Evolutionary conservation across 2,113 vertebrate genomes (phyloP).

Genomic region (Heloderma charlesbogerti): DNA sequence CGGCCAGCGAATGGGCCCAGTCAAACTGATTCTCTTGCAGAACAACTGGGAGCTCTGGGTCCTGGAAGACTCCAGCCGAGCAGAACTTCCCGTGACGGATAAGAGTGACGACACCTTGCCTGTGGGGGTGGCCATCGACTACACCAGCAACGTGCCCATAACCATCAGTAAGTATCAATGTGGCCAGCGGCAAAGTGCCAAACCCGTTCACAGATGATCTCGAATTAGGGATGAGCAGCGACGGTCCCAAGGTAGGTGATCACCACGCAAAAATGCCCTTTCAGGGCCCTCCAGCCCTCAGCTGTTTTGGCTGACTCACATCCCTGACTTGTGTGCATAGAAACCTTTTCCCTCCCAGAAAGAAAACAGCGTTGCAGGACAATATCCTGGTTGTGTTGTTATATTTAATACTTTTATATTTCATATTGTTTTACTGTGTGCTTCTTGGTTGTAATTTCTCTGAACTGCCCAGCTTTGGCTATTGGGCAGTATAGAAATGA

Average conservation of each 20-base stretch:
- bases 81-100: constrained; percentile 91
- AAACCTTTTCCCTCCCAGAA: constrained; percentile 53
- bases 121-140: constrained; percentile 90
- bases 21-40: constrained; percentile 57
- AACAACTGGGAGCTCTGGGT: constrained; percentile 92
- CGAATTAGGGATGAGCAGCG: too few species aligned
- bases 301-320: constrained; percentile 63
- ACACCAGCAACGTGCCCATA: constrained; percentile 88
- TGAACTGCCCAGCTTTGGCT: too few species aligned
- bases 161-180: constrained; percentile 82
- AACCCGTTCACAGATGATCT: too few species aligned
- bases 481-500: too few species aligned
- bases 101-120: constrained; percentile 93
- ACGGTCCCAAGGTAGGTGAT: too few species aligned
- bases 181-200: too few species aligned
- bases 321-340: constrained; percentile 64
- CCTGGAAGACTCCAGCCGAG: constrained; percentile 92
- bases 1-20: too few species aligned
- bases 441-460: too few species aligned
- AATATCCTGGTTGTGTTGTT: too few species aligned
- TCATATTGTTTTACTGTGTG: too few species aligned
- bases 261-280: constrained; percentile 62
- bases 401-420: too few species aligned
- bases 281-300: constrained; percentile 67
- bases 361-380: constrained; percentile 58